Conservation (phyloP, 2,797 vertebrate species). For the Coracias cyanogaster region DNA sequence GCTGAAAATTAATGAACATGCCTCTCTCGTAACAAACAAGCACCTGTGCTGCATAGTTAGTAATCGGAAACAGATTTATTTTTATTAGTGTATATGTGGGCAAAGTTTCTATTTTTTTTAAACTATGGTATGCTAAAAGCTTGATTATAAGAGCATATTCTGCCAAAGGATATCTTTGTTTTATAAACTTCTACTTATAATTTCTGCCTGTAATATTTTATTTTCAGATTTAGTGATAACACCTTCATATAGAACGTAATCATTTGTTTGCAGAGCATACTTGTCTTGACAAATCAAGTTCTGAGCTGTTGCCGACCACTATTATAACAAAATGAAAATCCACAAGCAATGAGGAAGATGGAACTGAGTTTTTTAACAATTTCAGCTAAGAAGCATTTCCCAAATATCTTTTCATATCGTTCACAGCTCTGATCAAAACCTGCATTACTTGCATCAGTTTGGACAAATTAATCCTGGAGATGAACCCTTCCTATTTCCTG, state of each 20-base stretch:
- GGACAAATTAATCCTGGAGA: background rate
- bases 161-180: conserved; percentile 66
- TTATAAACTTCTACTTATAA: conserved; percentile 73
- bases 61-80: conserved; percentile 99
- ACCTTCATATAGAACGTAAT: conserved; percentile 70
- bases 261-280: conserved; percentile 70
- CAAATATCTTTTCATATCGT: background rate
- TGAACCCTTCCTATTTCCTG: background rate
- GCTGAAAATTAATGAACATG: conserved; percentile 99
- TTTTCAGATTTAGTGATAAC: conserved; percentile 72
- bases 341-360: conserved; percentile 41
- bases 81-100: conserved; percentile 97
- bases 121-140: conserved; percentile 72
- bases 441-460: background rate
- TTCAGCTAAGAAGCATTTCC: background rate
- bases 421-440: background rate
- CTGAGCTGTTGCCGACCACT: conserved; percentile 33
- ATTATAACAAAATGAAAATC: conserved; percentile 54
- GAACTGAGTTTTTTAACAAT: conserved; percentile 24
- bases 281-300: conserved; percentile 74
- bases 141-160: conserved; percentile 63
- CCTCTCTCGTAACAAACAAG: conserved; percentile 99
- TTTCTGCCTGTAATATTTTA: conserved; percentile 64
- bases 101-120: conserved; percentile 87
- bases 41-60: conserved; percentile 99